Evolutionary conservation across 2,113 vertebrate genomes (phyloP).

Genomic region (Etheostoma spectabile): DNA sequence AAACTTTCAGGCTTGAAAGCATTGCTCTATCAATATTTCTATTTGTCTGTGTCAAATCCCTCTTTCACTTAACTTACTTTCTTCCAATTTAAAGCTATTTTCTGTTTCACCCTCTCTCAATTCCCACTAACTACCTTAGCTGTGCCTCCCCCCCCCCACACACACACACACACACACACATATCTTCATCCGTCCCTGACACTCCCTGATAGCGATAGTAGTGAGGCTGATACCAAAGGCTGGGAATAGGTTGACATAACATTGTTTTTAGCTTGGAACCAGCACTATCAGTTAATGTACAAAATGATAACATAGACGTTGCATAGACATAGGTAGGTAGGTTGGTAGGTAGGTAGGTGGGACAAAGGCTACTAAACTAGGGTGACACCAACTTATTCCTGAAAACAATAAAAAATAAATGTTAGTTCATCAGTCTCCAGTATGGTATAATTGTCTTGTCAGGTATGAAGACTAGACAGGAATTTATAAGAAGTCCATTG

Average conservation of each 20-base stretch:
- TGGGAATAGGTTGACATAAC: conserved; percentile 53
- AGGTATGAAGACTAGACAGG: not conserved
- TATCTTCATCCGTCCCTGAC: conserved; percentile 37
- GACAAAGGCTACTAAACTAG: not conserved
- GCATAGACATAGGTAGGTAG: not conserved
- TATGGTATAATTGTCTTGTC: not conserved
- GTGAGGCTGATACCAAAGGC: conserved; percentile 51
- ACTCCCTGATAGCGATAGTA: conserved; percentile 31
- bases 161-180: not conserved
- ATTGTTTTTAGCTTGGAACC: conserved; percentile 15
- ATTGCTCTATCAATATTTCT: not conserved
- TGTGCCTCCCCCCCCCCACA: not conserved
- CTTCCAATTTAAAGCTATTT: conserved; percentile 1
- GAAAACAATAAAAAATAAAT: not conserved
- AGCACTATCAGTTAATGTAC: not conserved
- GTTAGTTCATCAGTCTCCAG: not conserved
- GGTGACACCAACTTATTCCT: not conserved
- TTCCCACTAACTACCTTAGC: not conserved
- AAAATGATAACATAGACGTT: not conserved
- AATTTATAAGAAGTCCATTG: not conserved
- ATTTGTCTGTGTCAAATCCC: not conserved
- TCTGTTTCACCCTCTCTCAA: not conserved
- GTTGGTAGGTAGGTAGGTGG: not conserved
- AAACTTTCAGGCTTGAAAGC: conserved; percentile 16
- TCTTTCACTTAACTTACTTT: not conserved